phyloP scores from a whole-genome alignment of 2,888 invertebrate genomes.

The Chrysolina americana region DNA sequence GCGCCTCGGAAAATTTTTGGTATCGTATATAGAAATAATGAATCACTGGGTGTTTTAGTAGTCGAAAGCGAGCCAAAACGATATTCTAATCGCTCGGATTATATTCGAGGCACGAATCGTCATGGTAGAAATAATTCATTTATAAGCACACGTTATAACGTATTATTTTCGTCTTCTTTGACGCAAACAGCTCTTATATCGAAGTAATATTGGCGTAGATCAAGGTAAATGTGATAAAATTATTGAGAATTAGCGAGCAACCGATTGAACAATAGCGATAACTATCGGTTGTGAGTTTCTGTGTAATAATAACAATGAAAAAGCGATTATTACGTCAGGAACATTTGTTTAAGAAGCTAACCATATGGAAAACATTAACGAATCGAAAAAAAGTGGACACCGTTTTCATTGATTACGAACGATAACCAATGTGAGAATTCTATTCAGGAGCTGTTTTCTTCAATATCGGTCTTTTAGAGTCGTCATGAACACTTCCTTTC shows the following conservation, averaged over 20 bases:
- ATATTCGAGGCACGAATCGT: constrained; percentile 24
- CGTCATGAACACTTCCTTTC: too few species aligned
- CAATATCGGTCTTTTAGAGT: too few species aligned
- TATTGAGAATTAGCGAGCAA: constrained; percentile 17
- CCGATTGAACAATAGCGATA: constrained; percentile 21
- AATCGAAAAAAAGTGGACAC: neutral
- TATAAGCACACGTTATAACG: constrained; percentile 38
- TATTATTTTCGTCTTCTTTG: constrained; percentile 41
- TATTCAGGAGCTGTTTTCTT: too few species aligned
- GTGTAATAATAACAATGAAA: constrained; percentile 16
- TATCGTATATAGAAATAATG: constrained; percentile 15
- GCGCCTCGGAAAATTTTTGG: constrained; percentile 4
- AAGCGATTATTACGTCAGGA: constrained; percentile 13
- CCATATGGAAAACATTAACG: neutral
- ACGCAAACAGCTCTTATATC: constrained; percentile 42
- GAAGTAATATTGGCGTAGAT: constrained; percentile 42
- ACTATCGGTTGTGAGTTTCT: constrained; percentile 1
- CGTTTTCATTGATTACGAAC: neutral
- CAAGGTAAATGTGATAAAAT: constrained; percentile 37
- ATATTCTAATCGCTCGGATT: constrained; percentile 24
- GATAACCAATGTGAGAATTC: too few species aligned
- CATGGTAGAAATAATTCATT: constrained; percentile 34
- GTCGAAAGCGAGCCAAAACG: constrained; percentile 35
- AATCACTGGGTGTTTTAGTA: constrained; percentile 29
- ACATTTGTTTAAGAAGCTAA: neutral